Percentiles rank a stretch among this genome's conserved stretches.
phyloP scores from a whole-genome alignment of 1,140 invertebrate genomes.

The Drosophila erecta region DNA sequence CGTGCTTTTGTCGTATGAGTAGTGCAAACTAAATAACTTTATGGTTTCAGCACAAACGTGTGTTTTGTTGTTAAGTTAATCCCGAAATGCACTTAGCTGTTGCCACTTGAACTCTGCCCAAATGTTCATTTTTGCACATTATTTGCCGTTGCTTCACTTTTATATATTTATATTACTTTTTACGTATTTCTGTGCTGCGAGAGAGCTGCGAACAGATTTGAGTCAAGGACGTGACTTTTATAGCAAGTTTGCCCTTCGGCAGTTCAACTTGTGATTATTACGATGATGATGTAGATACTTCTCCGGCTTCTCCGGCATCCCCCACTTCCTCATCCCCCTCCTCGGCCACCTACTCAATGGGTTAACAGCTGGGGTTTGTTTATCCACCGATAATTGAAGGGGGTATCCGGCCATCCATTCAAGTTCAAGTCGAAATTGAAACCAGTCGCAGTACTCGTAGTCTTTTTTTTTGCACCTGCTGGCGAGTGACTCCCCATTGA shows the following conservation, averaged over 20 bases:
- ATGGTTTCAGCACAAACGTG: too few relatives aligned
- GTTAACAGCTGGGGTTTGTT: conserved; percentile 21
- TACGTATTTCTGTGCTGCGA: conserved; percentile 31
- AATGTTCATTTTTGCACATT: conserved; percentile 38
- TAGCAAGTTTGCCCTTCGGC: conserved; percentile 72
- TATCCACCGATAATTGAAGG: conserved; percentile 35
- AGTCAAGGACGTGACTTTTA: conserved; percentile 78
- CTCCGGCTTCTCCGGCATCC: not conserved
- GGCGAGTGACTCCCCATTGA: conserved; percentile 18
- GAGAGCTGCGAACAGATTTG: conserved; percentile 53
- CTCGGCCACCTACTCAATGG: conserved; percentile 29
- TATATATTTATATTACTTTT: conserved; percentile 3
- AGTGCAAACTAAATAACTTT: not conserved
- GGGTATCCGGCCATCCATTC: conserved; percentile 24
- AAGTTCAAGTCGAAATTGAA: conserved; percentile 51
- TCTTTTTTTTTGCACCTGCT: conserved; percentile 25
- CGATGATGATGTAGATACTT: conserved; percentile 37
- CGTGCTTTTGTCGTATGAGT: not conserved
- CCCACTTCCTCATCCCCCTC: not conserved
- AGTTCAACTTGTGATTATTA: conserved; percentile 27
- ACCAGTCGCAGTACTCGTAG: conserved; percentile 20
- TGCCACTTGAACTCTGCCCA: conserved; percentile 11
- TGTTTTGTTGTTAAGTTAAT: not conserved
- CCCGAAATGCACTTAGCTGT: conserved; percentile 3
- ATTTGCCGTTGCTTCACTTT: conserved; percentile 22